phyloP scores from a whole-genome alignment of 2,113 vertebrate genomes.

The Neodontobutis hainanensis region DNA sequence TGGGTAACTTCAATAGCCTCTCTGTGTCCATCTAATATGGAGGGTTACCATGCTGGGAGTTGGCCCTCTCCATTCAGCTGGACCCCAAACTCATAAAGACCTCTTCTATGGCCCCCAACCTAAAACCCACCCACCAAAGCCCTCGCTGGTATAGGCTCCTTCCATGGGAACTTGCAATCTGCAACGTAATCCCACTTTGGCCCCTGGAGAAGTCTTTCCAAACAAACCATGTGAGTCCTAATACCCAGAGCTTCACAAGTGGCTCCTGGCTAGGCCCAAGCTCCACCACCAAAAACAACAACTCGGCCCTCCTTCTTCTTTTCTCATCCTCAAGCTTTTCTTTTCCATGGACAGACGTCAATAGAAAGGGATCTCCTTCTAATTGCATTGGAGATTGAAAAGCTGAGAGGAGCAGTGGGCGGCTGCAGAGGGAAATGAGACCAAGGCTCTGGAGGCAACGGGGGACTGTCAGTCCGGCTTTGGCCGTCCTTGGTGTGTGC shows the following conservation, averaged over 20 bases:
- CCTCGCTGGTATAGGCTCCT: conserved; percentile 65
- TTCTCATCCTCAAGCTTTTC: conserved; percentile 52
- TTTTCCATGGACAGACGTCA: conserved; percentile 59
- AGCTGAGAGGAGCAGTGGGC: conserved; percentile 63
- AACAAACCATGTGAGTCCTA: conserved; percentile 78
- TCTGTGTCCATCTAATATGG: conserved; percentile 79
- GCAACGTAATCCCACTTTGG: conserved; percentile 80
- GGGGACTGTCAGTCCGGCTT: conserved; percentile 75
- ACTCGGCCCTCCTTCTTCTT: conserved; percentile 59
- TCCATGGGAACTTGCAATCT: conserved; percentile 81
- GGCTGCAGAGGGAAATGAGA: conserved; percentile 66
- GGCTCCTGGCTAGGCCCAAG: conserved; percentile 69
- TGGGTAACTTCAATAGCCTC: conserved; percentile 77
- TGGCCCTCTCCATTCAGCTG: conserved; percentile 77
- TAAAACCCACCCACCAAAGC: conserved; percentile 77
- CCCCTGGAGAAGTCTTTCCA: conserved; percentile 78
- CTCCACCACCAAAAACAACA: conserved; percentile 64
- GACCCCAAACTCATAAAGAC: conserved; percentile 78
- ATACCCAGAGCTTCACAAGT: conserved; percentile 75
- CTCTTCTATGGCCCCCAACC: conserved; percentile 76
- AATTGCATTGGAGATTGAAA: conserved; percentile 77
- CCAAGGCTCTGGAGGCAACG: conserved; percentile 68
- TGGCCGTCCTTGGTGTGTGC: conserved; percentile 67
- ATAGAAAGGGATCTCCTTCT: conserved; percentile 77
- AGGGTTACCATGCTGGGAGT: conserved; percentile 78